A percentile compares a stretch with the other conserved stretches of the same genome.
phyloP scores from a whole-genome alignment of 64 coral and sea anemone species.

The Catalaphyllia jardinei region DNA sequence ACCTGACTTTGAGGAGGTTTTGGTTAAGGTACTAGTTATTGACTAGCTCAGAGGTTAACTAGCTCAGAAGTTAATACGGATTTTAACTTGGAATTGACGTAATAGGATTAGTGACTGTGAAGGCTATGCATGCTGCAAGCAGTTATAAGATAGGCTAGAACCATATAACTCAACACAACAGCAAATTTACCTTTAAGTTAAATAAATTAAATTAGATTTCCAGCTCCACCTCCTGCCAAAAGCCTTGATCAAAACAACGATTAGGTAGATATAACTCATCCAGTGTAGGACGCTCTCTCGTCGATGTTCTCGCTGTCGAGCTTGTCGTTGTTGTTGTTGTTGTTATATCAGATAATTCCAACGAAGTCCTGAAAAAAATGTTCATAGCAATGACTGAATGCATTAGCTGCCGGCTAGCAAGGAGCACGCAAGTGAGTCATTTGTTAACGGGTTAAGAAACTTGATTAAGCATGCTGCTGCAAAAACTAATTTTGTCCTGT shows the following conservation, averaged over 20 bases:
- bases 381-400: neutral
- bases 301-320: neutral
- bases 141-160: neutral
- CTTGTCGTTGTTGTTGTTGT: conserved; percentile 17
- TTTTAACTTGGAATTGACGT: neutral
- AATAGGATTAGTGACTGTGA: neutral
- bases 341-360: conserved; percentile 93
- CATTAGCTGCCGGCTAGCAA: neutral
- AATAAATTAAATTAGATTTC: conserved; percentile 97
- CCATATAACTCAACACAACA: neutral
- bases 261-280: conserved; percentile 92
- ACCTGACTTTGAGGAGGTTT: no score
- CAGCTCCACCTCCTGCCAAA: conserved; percentile 97
- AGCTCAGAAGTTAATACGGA: no score
- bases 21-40: neutral
- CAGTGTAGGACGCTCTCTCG: conserved; percentile 52
- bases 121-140: neutral
- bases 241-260: conserved; percentile 96
- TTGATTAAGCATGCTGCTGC: neutral
- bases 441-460: neutral
- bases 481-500: neutral
- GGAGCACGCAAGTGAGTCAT: neutral
- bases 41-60: neutral
- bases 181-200: conserved; percentile 68
- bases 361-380: conserved; percentile 81